Evolutionary conservation across 2,888 invertebrate genomes (phyloP), one percentile per base, ranked within the genome.

Genomic region (Drosophila putrida): DNA sequence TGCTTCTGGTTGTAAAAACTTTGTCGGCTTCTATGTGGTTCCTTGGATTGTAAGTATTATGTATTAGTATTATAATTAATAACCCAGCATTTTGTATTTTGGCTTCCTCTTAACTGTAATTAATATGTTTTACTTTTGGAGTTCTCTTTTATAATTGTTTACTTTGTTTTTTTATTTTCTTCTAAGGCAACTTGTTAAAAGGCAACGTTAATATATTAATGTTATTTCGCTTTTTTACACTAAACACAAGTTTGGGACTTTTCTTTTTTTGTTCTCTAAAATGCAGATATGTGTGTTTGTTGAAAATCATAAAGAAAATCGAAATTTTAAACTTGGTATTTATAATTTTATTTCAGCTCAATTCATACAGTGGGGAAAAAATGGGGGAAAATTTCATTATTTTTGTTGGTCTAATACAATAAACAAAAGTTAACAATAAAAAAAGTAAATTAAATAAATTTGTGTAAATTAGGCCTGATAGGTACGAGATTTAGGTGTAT

Each of bases 131-230:
- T 65, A 53, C 39, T 71, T 60, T 76, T 75, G 71, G 64, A 63
- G 71, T 64, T 62, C 53, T 15, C 47, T 68, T 39, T 58, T 39
- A 51, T 9, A 47, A 36, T 58, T 61, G 13, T 46, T 51, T 67
- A 36, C 13, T 62, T 53, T 54, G 35, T 71, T 61, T n/a, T 49
- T 55, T 67, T 28, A 13, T 58, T 50, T 51, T 41, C 68, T 70
- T 89, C 85, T 92, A 91, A 91, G 91, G 91, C 91, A 91, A 90
- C 91, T 88, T 82, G 90, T 91, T 90, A 79, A 88, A 91, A 91
- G 91, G 91, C 91, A 92, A 90, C 90, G 91, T 91, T 88, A 72
- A 88, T 78, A 78, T 82, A 69, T 69, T 75, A 70, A 71, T 55
- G 41, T 54, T 54, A 20, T 31, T 41, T 31, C 33, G 41, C 25